These are phyloP conservation scores for Drosophila kikkawai DNA, from an alignment of 1,140 invertebrate species.

Conservation along the genomic window DNA sequence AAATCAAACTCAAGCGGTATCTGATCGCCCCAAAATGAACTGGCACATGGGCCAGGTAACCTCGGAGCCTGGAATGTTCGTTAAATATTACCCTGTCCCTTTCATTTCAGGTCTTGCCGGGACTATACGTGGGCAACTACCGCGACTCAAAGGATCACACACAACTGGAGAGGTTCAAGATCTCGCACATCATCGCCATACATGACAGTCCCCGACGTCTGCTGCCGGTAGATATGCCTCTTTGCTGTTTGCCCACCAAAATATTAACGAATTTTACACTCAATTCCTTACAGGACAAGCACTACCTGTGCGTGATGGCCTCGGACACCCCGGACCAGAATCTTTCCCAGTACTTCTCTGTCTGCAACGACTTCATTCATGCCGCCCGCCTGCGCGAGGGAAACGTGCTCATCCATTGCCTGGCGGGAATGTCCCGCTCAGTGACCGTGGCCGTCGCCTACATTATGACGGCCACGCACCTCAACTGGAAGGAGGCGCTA, in stretches of 20 bases:
- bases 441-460: slow-evolving; percentile 94
- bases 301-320: slow-evolving; percentile 97
- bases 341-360: slow-evolving; percentile 95
- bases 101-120: slow-evolving; percentile 91
- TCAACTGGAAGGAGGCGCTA: slow-evolving; percentile 96
- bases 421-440: slow-evolving; percentile 98
- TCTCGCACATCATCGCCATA: slow-evolving; percentile 98
- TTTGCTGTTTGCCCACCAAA: not conserved
- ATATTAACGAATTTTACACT: not conserved
- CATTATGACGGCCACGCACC: slow-evolving; percentile 96
- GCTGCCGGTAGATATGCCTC: slow-evolving; percentile 88
- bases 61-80: not conserved
- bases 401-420: slow-evolving; percentile 97
- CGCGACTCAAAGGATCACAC: slow-evolving; percentile 96
- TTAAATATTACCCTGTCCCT: not conserved
- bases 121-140: slow-evolving; percentile 94
- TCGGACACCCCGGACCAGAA: slow-evolving; percentile 97
- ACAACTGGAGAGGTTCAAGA: slow-evolving; percentile 94
- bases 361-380: slow-evolving; percentile 98
- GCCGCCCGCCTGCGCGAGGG: slow-evolving; percentile 94
- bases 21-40: slow-evolving; percentile 43
- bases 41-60: slow-evolving; percentile 70
- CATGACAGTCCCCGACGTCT: slow-evolving; percentile 96
- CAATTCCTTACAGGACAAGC: slow-evolving; percentile 91
- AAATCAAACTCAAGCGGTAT: slow-evolving; percentile 4